Percentiles rank a stretch among this genome's conserved stretches.
Evolutionary conservation across 2,113 vertebrate species (phyloP).

Genomic region (Thalassoma bifasciatum): DNA sequence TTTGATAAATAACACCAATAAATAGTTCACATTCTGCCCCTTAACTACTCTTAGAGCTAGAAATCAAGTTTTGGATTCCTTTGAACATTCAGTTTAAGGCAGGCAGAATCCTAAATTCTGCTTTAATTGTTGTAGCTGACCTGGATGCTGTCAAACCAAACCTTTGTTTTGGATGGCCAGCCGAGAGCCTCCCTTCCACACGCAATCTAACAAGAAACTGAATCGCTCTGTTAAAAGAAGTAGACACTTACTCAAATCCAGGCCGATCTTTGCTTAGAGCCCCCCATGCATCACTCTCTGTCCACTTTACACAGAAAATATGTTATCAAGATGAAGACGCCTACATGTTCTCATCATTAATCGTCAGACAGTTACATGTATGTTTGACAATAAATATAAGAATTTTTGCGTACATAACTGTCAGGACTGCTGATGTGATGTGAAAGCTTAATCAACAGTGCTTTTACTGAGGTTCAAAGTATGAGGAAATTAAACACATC

Average conservation of each 20-base stretch:
- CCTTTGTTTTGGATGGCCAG: neutral
- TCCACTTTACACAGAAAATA: neutral
- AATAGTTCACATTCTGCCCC: neutral
- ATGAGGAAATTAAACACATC: too few species aligned
- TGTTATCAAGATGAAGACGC: too few species aligned
- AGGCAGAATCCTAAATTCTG: neutral
- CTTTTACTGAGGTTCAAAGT: too few species aligned
- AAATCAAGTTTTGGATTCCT: neutral
- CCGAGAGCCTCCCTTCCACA: neutral
- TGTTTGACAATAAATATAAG: too few species aligned
- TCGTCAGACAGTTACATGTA: too few species aligned
- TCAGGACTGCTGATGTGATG: too few species aligned
- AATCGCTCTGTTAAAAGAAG: neutral
- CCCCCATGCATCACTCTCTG: neutral
- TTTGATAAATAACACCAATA: constrained; percentile 13
- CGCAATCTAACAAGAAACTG: neutral
- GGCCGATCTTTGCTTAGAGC: neutral
- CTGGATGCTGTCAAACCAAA: neutral
- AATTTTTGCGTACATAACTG: too few species aligned
- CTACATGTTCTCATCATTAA: too few species aligned
- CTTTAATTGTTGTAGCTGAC: neutral
- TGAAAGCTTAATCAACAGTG: too few species aligned
- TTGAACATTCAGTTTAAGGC: neutral
- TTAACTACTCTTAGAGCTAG: neutral
- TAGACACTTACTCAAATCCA: neutral